Evolutionary conservation across 1,140 invertebrate species (phyloP).

Genomic region (Lasaia peninsularis): DNA sequence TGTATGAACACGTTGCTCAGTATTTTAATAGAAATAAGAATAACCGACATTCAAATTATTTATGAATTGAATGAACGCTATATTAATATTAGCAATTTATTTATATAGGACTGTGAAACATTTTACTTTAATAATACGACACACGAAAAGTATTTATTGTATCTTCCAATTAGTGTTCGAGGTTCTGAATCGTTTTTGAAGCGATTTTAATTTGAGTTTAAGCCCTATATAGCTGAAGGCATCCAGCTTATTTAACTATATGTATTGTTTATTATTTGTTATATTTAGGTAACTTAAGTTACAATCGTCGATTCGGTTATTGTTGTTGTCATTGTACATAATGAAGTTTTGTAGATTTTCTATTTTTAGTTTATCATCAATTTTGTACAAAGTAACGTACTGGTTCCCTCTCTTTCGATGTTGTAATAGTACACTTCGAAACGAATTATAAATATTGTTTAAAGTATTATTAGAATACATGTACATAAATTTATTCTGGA

Average conservation of each 20-base stretch:
- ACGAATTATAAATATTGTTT: conserved; percentile 71
- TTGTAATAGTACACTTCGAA: conserved; percentile 28
- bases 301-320: conserved; percentile 50
- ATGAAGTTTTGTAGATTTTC: conserved; percentile 70
- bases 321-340: conserved; percentile 71
- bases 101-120: conserved; percentile 43
- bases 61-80: conserved; percentile 52
- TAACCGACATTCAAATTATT: conserved; percentile 60
- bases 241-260: conserved; percentile 7
- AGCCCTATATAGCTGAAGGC: background rate
- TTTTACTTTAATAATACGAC: conserved; percentile 40
- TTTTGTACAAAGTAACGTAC: conserved; percentile 67
- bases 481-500: conserved; percentile 69
- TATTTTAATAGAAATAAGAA: conserved; percentile 73
- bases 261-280: conserved; percentile 24
- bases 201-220: conserved; percentile 23
- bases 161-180: conserved; percentile 52
- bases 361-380: conserved; percentile 65
- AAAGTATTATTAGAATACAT: conserved; percentile 73
- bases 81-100: conserved; percentile 31
- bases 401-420: conserved; percentile 46
- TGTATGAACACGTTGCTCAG: conserved; percentile 70
- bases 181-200: conserved; percentile 15
- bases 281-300: conserved; percentile 14
- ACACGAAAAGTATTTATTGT: conserved; percentile 34